phyloP scores from a whole-genome alignment of 2,888 invertebrate species.

The Margaritifera margaritifera region DNA sequence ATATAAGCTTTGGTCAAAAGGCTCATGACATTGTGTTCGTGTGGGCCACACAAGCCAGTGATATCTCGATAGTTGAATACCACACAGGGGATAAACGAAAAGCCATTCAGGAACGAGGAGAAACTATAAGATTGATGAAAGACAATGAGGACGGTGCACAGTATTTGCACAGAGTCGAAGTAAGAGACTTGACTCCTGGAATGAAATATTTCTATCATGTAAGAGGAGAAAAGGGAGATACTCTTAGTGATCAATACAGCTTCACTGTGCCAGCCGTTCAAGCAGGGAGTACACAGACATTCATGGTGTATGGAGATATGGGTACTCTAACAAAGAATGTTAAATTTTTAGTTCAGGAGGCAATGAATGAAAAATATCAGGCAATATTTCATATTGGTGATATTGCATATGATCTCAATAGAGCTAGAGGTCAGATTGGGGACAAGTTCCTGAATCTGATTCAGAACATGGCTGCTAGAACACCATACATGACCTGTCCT shows the following conservation, averaged over 20 bases:
- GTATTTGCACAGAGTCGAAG: constrained; percentile 53
- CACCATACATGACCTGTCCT: constrained; percentile 68
- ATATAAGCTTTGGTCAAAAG: constrained; percentile 53
- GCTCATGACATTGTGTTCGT: constrained; percentile 49
- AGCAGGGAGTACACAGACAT: constrained; percentile 51
- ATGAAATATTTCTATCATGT: constrained; percentile 54
- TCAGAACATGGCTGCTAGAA: constrained; percentile 60
- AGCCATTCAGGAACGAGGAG: constrained; percentile 29
- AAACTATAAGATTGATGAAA: constrained; percentile 38
- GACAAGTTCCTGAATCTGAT: constrained; percentile 63
- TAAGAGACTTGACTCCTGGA: constrained; percentile 44
- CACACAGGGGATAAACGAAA: constrained; percentile 36
- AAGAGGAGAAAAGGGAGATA: constrained; percentile 32
- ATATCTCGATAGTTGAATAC: constrained; percentile 47
- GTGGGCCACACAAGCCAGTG: constrained; percentile 53
- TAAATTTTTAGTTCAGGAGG: constrained; percentile 56
- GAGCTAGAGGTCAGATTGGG: constrained; percentile 60
- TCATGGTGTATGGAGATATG: constrained; percentile 69
- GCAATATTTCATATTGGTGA: constrained; percentile 67
- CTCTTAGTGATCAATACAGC: constrained; percentile 57
- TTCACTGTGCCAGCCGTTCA: constrained; percentile 60
- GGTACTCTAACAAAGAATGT: constrained; percentile 53
- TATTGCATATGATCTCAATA: constrained; percentile 66
- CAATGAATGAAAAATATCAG: constrained; percentile 49
- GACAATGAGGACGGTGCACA: constrained; percentile 49